These are phyloP conservation scores for Phlogophora meticulosa DNA, from an alignment of 2,888 invertebrate species.

Conservation along the genomic window DNA sequence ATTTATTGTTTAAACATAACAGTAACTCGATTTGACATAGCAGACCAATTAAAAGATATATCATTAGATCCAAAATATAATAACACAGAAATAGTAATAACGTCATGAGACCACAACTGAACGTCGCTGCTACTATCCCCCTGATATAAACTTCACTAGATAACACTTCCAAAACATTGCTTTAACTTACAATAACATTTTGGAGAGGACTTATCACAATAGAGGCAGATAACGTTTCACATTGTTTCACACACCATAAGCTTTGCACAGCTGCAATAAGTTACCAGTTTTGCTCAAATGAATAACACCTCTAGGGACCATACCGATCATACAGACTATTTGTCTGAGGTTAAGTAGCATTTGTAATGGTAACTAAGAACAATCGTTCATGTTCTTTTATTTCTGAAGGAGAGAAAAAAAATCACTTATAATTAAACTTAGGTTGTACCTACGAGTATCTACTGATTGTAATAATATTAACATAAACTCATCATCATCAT, in stretches of 20 bases:
- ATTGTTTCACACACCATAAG: conserved; percentile 59
- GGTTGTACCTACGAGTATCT: no score
- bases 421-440: no score
- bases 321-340: conserved; percentile 2
- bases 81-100: conserved; percentile 4
- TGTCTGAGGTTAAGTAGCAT: conserved; percentile 12
- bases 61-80: conserved; percentile 2
- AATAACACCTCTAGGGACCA: conserved; percentile 35
- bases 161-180: conserved; percentile 60
- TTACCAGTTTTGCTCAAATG: conserved; percentile 56
- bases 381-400: no score
- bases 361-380: conserved; percentile 7
- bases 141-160: conserved; percentile 46
- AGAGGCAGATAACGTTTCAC: conserved; percentile 55
- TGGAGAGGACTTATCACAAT: conserved; percentile 57
- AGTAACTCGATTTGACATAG: neutral
- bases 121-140: conserved; percentile 7
- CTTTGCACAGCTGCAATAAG: conserved; percentile 39
- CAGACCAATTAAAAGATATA: neutral
- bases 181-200: conserved; percentile 61
- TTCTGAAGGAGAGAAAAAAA: no score
- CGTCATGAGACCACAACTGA: conserved; percentile 5
- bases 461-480: no score
- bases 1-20: neutral
- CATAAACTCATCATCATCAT: no score